Conservation (phyloP, 2,113 vertebrate genomes). For the Cepphus grylle region DNA sequence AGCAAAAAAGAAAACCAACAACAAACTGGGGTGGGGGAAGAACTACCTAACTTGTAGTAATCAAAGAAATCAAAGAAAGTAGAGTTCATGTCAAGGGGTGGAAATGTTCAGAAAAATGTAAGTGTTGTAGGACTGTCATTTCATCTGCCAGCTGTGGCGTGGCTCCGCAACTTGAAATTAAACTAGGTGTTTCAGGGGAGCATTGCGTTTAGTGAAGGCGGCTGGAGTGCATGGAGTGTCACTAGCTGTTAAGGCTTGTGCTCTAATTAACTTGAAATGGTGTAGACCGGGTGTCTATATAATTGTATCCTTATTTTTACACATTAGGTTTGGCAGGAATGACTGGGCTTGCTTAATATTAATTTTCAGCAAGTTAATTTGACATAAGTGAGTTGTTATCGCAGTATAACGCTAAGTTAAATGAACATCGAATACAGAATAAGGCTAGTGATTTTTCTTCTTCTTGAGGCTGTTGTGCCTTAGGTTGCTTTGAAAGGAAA, state of each 20-base stretch:
- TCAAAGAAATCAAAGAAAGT: background rate
- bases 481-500: background rate
- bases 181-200: background rate
- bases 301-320: background rate
- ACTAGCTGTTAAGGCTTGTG: background rate
- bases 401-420: background rate
- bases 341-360: background rate
- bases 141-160: background rate
- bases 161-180: background rate
- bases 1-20: background rate
- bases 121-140: rapidly evolving
- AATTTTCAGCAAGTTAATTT: background rate
- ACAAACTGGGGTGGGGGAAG: background rate
- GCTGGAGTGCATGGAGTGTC: background rate
- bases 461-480: background rate
- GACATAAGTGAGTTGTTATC: background rate
- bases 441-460: background rate
- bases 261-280: background rate
- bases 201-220: background rate
- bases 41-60: background rate
- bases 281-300: background rate
- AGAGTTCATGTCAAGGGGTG: background rate
- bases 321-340: background rate
- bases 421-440: background rate
- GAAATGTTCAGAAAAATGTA: background rate